phyloP scores from a whole-genome alignment of 2,888 invertebrate species.

The Eilema depressum region DNA sequence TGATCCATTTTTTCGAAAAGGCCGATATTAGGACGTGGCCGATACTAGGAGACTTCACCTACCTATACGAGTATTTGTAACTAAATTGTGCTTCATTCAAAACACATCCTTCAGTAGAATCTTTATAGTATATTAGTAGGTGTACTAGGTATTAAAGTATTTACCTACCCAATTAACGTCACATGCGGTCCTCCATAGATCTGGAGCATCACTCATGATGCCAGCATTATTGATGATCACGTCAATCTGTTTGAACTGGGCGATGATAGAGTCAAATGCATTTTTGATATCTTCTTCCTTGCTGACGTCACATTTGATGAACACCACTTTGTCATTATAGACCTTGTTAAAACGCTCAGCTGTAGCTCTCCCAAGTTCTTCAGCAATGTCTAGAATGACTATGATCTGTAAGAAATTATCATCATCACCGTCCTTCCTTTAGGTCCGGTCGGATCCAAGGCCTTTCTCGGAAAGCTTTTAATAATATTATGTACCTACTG shows the following conservation, averaged over 20 bases:
- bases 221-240: slow-evolving; percentile 70
- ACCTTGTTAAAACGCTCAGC: slow-evolving; percentile 51
- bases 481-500: too few relatives aligned
- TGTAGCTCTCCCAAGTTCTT: slow-evolving; percentile 55
- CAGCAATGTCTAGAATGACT: slow-evolving; percentile 62
- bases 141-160: not conserved
- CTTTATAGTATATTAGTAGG: not conserved
- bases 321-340: slow-evolving; percentile 54
- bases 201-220: slow-evolving; percentile 60
- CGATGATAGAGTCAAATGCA: slow-evolving; percentile 57
- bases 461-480: too few relatives aligned
- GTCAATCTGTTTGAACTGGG: slow-evolving; percentile 56
- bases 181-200: slow-evolving; percentile 59
- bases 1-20: too few relatives aligned
- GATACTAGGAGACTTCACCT: too few relatives aligned
- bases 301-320: slow-evolving; percentile 64
- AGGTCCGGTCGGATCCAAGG: not conserved
- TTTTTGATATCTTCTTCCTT: slow-evolving; percentile 56
- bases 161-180: slow-evolving; percentile 64
- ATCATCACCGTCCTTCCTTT: not conserved
- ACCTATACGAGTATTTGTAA: too few relatives aligned
- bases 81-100: too few relatives aligned
- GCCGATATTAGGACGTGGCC: too few relatives aligned
- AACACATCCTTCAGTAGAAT: too few relatives aligned
- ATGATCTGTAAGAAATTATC: slow-evolving; percentile 33